A percentile compares a stretch with the other conserved stretches of the same genome.
Evolutionary conservation across 2,888 invertebrate species (phyloP).

Genomic region (Nymphalis polychloros): DNA sequence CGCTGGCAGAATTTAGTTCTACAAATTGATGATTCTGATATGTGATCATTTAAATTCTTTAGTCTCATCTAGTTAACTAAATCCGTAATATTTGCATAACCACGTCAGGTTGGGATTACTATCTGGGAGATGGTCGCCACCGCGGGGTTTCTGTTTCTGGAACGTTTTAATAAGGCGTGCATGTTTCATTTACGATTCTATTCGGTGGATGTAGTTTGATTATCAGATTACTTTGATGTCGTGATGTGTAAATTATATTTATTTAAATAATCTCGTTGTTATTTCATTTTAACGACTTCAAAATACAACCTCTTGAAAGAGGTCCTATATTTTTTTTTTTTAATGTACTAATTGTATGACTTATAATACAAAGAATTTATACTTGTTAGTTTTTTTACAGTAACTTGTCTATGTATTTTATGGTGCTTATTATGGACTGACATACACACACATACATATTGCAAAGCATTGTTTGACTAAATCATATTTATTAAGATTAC

Average conservation of each 20-base stretch:
- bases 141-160: conserved; percentile 48
- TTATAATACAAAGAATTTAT: not conserved
- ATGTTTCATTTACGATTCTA: conserved; percentile 30
- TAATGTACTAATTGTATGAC: too few relatives aligned
- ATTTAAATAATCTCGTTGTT: too few relatives aligned
- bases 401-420: too few relatives aligned
- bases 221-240: too few relatives aligned
- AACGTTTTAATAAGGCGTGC: conserved; percentile 40
- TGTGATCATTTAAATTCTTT: not conserved
- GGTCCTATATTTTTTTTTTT: too few relatives aligned
- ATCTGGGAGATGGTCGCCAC: conserved; percentile 55
- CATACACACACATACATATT: too few relatives aligned
- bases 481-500: too few relatives aligned
- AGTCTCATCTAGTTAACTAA: conserved; percentile 36
- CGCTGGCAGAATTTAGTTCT: not conserved
- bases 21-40: not conserved
- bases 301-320: too few relatives aligned
- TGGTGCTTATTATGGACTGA: too few relatives aligned
- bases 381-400: not conserved
- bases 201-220: conserved; percentile 6
- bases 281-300: too few relatives aligned
- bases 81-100: conserved; percentile 59
- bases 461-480: too few relatives aligned
- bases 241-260: too few relatives aligned
- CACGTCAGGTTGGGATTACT: conserved; percentile 58